Conservation (phyloP, 2,888 invertebrate genomes). For the Diadromus collaris region DNA sequence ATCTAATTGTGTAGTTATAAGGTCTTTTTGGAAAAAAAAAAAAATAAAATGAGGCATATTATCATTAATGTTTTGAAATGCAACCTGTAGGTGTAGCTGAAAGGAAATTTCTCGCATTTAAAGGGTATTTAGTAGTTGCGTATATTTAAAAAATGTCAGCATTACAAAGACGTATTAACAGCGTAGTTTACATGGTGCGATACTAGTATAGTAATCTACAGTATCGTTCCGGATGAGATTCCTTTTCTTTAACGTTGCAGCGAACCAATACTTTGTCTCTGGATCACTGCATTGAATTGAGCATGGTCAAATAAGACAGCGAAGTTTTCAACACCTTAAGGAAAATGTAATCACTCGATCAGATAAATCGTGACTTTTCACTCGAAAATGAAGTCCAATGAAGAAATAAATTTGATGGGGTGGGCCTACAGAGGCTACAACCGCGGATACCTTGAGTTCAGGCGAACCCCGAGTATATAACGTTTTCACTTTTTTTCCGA, state of each 20-base stretch:
- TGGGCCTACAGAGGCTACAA: too few species aligned
- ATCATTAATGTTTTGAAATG: too few species aligned
- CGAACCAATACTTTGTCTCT: neutral
- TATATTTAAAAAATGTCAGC: too few species aligned
- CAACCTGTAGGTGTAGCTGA: too few species aligned
- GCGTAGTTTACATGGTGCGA: neutral
- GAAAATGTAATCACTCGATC: neutral
- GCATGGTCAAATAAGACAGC: conserved; percentile 52
- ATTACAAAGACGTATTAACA: neutral
- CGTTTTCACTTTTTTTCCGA: neutral
- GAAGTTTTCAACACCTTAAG: conserved; percentile 49
- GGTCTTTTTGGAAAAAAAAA: too few species aligned
- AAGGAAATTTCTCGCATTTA: too few species aligned
- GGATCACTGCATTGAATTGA: conserved; percentile 39
- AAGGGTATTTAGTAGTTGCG: too few species aligned
- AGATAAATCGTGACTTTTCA: neutral
- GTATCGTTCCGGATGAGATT: neutral
- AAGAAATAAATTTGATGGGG: too few species aligned
- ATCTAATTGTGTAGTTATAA: too few species aligned
- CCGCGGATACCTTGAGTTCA: too few species aligned
- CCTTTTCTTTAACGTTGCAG: neutral
- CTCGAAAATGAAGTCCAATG: neutral
- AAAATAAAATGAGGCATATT: too few species aligned
- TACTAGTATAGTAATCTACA: neutral
- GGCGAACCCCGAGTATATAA: too few species aligned